Conservation (phyloP, 2,113 vertebrate species). For the Syngnathoides biaculeatus region DNA sequence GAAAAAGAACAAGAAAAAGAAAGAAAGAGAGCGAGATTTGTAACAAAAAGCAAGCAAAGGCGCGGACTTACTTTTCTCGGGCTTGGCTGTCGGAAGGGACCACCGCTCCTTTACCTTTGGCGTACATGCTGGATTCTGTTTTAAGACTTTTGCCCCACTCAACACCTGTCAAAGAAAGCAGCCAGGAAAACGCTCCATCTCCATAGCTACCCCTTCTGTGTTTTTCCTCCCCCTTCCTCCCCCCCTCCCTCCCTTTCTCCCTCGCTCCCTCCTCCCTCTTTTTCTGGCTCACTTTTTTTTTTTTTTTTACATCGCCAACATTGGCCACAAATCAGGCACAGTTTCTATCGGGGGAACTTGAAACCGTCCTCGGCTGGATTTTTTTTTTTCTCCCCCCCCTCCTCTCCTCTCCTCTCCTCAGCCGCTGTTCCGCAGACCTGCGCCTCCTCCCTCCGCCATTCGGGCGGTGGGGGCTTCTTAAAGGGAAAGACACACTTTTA, state of each 20-base stretch:
- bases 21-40: constrained; percentile 21
- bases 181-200: constrained; percentile 81
- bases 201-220: constrained; percentile 83
- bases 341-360: constrained; percentile 82
- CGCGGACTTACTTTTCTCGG: constrained; percentile 87
- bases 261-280: constrained; percentile 22
- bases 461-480: constrained; percentile 74
- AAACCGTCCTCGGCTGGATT: constrained; percentile 77
- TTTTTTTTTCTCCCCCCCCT: constrained; percentile 48
- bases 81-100: constrained; percentile 92
- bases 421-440: constrained; percentile 80
- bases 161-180: constrained; percentile 90
- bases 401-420: constrained; percentile 51
- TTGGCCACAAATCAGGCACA: constrained; percentile 83
- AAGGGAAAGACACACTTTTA: constrained; percentile 68
- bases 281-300: constrained; percentile 31
- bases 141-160: constrained; percentile 82
- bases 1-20: no score
- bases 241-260: neutral
- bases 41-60: constrained; percentile 3
- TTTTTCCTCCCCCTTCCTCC: constrained; percentile 62
- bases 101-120: constrained; percentile 88
- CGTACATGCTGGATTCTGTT: constrained; percentile 88
- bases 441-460: constrained; percentile 70
- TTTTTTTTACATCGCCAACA: constrained; percentile 80